Base-by-base conservation (phyloP, 2,797 vertebrate genomes). In the Alfaro cultratus region DNA sequence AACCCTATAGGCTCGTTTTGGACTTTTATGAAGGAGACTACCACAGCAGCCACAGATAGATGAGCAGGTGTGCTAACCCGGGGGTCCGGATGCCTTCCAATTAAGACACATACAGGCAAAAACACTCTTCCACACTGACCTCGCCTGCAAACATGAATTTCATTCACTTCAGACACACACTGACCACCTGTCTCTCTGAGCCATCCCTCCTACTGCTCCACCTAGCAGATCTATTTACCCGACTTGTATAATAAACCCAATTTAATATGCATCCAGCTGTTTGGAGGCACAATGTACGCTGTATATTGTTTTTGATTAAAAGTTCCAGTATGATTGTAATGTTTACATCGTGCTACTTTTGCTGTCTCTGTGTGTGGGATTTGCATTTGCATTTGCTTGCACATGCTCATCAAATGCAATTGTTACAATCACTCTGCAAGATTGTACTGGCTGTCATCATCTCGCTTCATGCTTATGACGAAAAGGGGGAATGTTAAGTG, bases 31-130 rank as follows among this genome's bases (percentile, higher is more conserved):
- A 79, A 86, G 86, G 85, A 88, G 84, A 84, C 90, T 88, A 89
- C 89, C 91, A 84, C 85, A 90, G 91, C 85, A 91, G 87, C 88
- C 83, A 86, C 86, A 89, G 93, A 93, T 87, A 92, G 87, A 92
- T 87, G 93, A 96, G 95, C 95, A 96, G 95, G 94, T 96, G 95
- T 91, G 91, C 91, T 88, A 92, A 94, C 94, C 94, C 93, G 90
- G 72, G 95, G 93, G 92, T 92, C 90, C 92, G 83, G 90, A 95
- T 94, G 85, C 89, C 85, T 89, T 95, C 95, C 95, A 96, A 96
- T 96, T 95, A 96, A 96, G 94, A 95, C 93, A 95, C 94, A 93
- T 92, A 95, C 91, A 95, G 88, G 83, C 84, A 83, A 87, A 88
- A 86, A 88, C 89, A 92, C 92, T 93, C 91, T 92, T 92, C 78